Evolutionary conservation across 2,888 invertebrate species (phyloP), one percentile per base, ranked within the genome.

Genomic region (Tolmerus cingulatus): DNA sequence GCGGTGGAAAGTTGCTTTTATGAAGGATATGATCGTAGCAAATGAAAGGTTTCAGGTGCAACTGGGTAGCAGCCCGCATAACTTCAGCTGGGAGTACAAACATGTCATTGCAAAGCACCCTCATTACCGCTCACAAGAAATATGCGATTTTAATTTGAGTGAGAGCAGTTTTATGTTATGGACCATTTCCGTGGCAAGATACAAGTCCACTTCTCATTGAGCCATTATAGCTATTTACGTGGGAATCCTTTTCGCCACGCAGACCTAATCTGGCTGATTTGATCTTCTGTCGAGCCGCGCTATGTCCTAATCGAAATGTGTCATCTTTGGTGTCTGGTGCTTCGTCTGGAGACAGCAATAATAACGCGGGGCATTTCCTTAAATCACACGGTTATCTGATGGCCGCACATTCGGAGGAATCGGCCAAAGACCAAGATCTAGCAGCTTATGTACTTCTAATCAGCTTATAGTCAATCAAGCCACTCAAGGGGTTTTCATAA

Each of bases 401-500:
- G 37, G 55, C 37, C 57, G 82, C 82, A 82, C 5, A 57, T 57
- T 14, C 57, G 57, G 23, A 19, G 55, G 57, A 82, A 57, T 66
- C 82, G 43, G 57, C 16, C 82, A 16, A 9, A 34, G 14, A 30
- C 51, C 57, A 66, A 57, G 82, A 79, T 87, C 78, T 85, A 87
- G 78, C 87, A 77, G 30, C 86, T 87, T 87, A 87, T 87, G 74
- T 37, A 86, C 40, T 86, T 86, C 51, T 87, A 87, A 87, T 87
- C 87, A 81, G 78, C 87, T 87, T 87, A 87, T 57, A 86, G 87
- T 87, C 87, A 87, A 87, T 87, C 87, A 87, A 79, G 86, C 40
- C 81, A 86, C 86, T 87, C 74, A 81, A 82, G 57, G 30, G 19
- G 57, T 55, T 82, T 82, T 82, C 82, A 82, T 82, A 82, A 82